Evolutionary conservation across 1,140 invertebrate genomes (phyloP), one percentile per base, ranked within the genome.

Genomic region (Brachionus angularis): DNA sequence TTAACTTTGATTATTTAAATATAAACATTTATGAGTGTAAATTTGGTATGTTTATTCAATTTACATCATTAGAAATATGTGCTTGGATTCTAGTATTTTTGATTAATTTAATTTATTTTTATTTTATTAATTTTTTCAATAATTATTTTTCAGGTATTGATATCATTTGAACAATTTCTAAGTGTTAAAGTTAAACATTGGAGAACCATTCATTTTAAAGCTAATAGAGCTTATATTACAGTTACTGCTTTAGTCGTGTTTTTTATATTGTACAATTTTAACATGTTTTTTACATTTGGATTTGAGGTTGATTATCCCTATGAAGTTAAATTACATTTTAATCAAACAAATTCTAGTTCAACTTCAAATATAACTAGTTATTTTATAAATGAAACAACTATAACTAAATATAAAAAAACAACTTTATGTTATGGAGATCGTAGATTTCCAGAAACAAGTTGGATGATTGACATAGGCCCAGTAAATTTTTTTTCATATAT

Each of bases 391-490:
- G n/a, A n/a, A n/a, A n/a, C n/a, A n/a, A 21, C 14, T 42, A 42
- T n/a, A 8, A 31, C 16, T 31, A 3, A 52, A 10, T 27, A 52
- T 52, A 12, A 12, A 3, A 52, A 27, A 27, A 27, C 3, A 52
- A 31, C 23, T 27, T 27, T 52, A 10, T 52, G 49, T 31, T 52
- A 52, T n/a, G 29, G 23, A 18, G 29, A 27, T 52, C 5, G 23
- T 5, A 5, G 23, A 8, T 52, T 27, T n/a, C 49, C 49, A 31
- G n/a, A 12, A 12, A 52, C 49, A 27, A 27, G 5, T 5, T 52
- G 49, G 49, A 52, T 52, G 49, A 42, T 52, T n/a, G 49, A 52
- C 23, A 52, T 52, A 12, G 49, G 49, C 14, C 49, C 49, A n/a
- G n/a, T n/a, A n/a, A n/a, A n/a, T n/a, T n/a, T n/a, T n/a, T n/a